Base-by-base conservation (phyloP, 2,888 invertebrate species). In the Gari tellinella region DNA sequence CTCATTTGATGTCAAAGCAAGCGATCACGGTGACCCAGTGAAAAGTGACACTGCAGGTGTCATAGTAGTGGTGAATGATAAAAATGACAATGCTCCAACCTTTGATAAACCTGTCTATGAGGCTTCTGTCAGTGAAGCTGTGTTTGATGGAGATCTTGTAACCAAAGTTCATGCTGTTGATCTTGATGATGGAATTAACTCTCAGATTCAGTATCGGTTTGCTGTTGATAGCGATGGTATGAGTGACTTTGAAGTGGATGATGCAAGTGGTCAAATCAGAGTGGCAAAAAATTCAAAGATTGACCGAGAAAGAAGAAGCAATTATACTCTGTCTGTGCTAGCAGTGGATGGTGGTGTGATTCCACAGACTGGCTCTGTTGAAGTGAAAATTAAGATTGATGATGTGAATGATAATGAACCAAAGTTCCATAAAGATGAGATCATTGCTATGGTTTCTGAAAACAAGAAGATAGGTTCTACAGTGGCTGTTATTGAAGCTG, bases 401-500 rank as follows among this genome's bases (percentile, higher is more conserved):
- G 99, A 99, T 90, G 97, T 99, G 0, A 99, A 99, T 89, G 99
- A 99, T 89, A 99, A 99, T 91, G 95, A 96, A 1, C 99, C 99
- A 0, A 93, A 94, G 0, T 99, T 99, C 92, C 95, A 96, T 72
- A 95, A 96, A 2, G 97, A 97, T 86, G 95, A 96, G 89, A 95
- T 99, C 15, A 95, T 95, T 0, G 94, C 98, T 43, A 97, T 96
- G 90, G 95, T 99, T 4, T 94, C 97, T 0, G 99, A 99, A 93
- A 99, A 99, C 91, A 97, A 97, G n/a, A 98, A 99, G 0, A 95
- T 98, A 0, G 99, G 98, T 0, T 97, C 98, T 0, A 96, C 96
- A 0, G 97, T 99, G 0, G 98, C 98, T 0, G 96, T 86, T 97
- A 95, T 97, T 72, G 94, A 96, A 84, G 99, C 99, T 0, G 95